Evolutionary conservation across 53 echinoderm and acorn worm genomes (phyloP).

Genomic region (Astropecten irregularis): DNA sequence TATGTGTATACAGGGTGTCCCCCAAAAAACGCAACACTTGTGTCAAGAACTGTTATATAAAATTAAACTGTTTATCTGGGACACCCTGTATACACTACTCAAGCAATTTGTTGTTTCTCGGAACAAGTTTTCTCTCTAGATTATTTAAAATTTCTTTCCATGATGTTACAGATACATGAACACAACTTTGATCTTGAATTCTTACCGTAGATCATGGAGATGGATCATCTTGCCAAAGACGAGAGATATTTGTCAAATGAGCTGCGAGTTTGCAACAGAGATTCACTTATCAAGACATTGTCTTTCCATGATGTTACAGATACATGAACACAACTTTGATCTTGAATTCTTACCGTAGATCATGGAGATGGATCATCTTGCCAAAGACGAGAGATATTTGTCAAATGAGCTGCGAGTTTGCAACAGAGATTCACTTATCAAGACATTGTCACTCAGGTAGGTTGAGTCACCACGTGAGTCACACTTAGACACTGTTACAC

Average conservation of each 20-base stretch:
- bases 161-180: neutral
- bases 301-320: neutral
- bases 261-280: conserved; percentile 68
- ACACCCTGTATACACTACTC: too few species aligned
- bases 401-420: conserved; percentile 67
- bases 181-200: too few species aligned
- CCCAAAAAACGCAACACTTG: too few species aligned
- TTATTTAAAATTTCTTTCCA: neutral
- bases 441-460: conserved; percentile 75
- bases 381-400: conserved; percentile 63
- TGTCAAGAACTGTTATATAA: too few species aligned
- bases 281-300: conserved; percentile 60
- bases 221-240: conserved; percentile 64
- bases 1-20: too few species aligned
- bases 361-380: conserved; percentile 52
- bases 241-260: conserved; percentile 63
- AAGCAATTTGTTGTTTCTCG: too few species aligned
- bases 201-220: conserved; percentile 49
- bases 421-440: conserved; percentile 66
- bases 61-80: too few species aligned
- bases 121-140: too few species aligned
- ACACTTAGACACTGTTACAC: too few species aligned
- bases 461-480: too few species aligned
- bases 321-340: neutral
- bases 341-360: conserved; percentile 52